Base-by-base conservation (phyloP, 2,797 vertebrate genomes). In the Carapus acus region DNA sequence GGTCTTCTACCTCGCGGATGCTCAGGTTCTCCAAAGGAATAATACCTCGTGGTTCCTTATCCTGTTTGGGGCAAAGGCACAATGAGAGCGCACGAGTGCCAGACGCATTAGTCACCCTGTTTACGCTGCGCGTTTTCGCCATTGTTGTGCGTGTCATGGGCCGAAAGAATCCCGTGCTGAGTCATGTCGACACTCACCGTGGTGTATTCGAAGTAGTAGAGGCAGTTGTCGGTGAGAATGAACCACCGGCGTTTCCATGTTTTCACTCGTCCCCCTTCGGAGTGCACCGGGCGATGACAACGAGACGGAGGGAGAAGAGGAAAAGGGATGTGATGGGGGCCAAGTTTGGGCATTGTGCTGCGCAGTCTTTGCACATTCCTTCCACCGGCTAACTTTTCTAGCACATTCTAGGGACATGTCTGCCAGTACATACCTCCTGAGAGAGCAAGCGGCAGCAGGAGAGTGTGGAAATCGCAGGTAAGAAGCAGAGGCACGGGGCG, bases 241-340 rank as follows among this genome's bases (percentile, higher is more conserved):
- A 99, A 98, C 96, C 96, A 99, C 54, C 96, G 89, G 4, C 96
- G 86, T 58, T 98, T 98, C 96, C 96, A 99, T 0, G 96, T 98
- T 83, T 99, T 99, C 77, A 99, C 96, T 1, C 96, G 90, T 65
- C 96, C 96, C 52, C 96, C 96, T 99, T 78, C 45, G 67, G 71
- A 31, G 73, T 55, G 29, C 29, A 43, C 2, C 48, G 0, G 42
- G 21, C 17, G 6, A 43, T 2, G 2, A 41, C 4, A 11, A 51
- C 42, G 22, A 71, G 19, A 43, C 24, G 37, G 15, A 47, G n/a
- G 14, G 8, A 17, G 9, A 24, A 16, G 2, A 52, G 21, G 4
- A 20, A 52, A 31, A 48, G 20, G 12, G 1, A 45, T 9, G 3
- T 24, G n/a, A 2, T n/a, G 15, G 3, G 24, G 7, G 44, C 19